Conservation (phyloP, 2,113 vertebrate species). For the Perca fluviatilis region DNA sequence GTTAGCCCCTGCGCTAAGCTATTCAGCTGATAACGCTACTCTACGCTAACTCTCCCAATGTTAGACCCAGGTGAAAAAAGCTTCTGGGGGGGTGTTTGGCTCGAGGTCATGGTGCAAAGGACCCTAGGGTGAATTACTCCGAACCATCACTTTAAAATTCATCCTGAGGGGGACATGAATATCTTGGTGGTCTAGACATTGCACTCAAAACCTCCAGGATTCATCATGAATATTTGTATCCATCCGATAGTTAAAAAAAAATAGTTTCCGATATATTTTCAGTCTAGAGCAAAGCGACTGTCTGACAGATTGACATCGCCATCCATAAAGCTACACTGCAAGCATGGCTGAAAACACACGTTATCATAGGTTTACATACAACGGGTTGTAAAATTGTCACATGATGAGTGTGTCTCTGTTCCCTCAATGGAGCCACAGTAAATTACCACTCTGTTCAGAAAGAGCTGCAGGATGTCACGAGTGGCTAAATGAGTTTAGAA, state of each 20-base stretch:
- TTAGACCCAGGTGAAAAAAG: no score
- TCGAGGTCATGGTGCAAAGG: no score
- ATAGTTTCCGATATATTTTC: neutral
- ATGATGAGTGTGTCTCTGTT: neutral
- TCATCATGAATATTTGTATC: neutral
- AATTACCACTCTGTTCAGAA: slow-evolving; percentile 6
- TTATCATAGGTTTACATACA: neutral
- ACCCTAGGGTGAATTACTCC: no score
- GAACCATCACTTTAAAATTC: no score
- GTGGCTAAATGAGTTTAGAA: slow-evolving; percentile 25
- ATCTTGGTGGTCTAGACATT: no score
- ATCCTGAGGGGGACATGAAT: neutral
- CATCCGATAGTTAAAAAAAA: neutral
- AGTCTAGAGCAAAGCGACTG: neutral
- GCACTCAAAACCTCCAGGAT: no score
- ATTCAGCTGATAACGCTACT: no score
- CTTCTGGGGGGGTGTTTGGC: no score
- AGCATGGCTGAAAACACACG: neutral
- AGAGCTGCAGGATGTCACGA: slow-evolving; percentile 11
- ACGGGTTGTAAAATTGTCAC: slow-evolving; percentile 17
- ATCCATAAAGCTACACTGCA: neutral
- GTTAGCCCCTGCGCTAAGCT: no score
- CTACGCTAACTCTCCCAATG: no score
- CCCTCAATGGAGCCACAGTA: neutral
- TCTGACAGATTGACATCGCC: neutral